phyloP scores from a whole-genome alignment of 1,140 invertebrate species.

The Probaryconus sp. region DNA sequence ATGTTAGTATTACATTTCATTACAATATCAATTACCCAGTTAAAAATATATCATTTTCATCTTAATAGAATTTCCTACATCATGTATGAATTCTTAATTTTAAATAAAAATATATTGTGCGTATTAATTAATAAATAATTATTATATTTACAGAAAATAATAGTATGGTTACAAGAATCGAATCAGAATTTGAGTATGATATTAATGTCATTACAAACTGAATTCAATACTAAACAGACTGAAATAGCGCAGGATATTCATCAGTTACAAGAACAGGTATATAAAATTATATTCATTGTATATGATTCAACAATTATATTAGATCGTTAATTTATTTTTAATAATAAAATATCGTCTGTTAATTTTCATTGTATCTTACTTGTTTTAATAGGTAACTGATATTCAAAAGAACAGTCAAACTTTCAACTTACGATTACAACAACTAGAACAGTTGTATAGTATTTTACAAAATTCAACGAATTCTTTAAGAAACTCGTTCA shows the following conservation, averaged over 20 bases:
- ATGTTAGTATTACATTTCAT: constrained; percentile 68
- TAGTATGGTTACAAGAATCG: constrained; percentile 71
- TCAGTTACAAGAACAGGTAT: constrained; percentile 67
- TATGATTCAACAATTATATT: neutral
- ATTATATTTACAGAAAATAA: constrained; percentile 67
- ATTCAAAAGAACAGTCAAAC: constrained; percentile 52
- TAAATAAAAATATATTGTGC: too few species aligned
- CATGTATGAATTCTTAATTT: too few species aligned
- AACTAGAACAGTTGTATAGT: constrained; percentile 65
- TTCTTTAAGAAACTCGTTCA: constrained; percentile 45
- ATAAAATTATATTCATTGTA: neutral
- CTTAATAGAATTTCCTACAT: constrained; percentile 3
- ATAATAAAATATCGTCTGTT: too few species aligned
- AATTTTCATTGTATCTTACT: too few species aligned
- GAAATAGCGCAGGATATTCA: constrained; percentile 56
- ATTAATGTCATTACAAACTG: constrained; percentile 71
- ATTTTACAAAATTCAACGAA: constrained; percentile 64
- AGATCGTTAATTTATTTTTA: too few species aligned
- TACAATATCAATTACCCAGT: constrained; percentile 5
- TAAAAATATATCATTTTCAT: neutral
- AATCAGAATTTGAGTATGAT: constrained; percentile 72
- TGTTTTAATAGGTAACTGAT: constrained; percentile 64
- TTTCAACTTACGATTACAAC: constrained; percentile 60
- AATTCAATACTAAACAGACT: constrained; percentile 66
- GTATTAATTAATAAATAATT: constrained; percentile 18